Base-by-base conservation (phyloP, 2,888 invertebrate genomes). In the Drosophila kanekoi region DNA sequence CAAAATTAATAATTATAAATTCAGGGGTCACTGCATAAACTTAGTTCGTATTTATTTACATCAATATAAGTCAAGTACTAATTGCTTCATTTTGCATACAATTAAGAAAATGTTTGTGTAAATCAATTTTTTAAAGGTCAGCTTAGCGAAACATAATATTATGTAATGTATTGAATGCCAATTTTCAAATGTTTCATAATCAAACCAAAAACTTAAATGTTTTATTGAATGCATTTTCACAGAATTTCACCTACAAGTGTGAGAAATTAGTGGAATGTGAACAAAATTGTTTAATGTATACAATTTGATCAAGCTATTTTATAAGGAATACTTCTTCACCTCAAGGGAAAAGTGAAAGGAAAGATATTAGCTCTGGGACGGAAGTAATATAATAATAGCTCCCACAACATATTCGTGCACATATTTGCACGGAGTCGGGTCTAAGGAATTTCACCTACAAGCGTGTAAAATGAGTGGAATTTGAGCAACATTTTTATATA, bases 21-120 rank as follows among this genome's bases (percentile, higher is more conserved):
- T 51, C 13, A 40, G 54, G 58, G 72, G 58, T 69, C 51, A 63
- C 5, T 52, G 63, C 44, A 59, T 75, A 43, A 52, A 73, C 59
- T 47, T 45, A 40, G 20, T n/a, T 14, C 11, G 35, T 13, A 51
- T 38, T 43, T 33, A 33, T 10, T 20, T 43, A 28, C 8, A n/a
- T 14, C 43, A 14, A 18, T 14, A 45, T 13, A 45, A 45, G 3
- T 37, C 14, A 16, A 47, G 28, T 38, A 16, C 28, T 40, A 52
- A 52, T 52, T 40, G 38, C 28, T 13, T 23, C 8, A 10, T 38
- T 14, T 40, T 18, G n/a, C n/a, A 57, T 33, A 20, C 11, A 33
- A 35, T 38, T 16, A 23, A 33, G n/a, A 23, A 14, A n/a, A 10
- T 14, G 6, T 13, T 44, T 11, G 43, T 23, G 28, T 41, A 41